These are phyloP conservation scores for Garra rufa DNA, from an alignment of 2,113 vertebrate species.

Conservation along the genomic window DNA sequence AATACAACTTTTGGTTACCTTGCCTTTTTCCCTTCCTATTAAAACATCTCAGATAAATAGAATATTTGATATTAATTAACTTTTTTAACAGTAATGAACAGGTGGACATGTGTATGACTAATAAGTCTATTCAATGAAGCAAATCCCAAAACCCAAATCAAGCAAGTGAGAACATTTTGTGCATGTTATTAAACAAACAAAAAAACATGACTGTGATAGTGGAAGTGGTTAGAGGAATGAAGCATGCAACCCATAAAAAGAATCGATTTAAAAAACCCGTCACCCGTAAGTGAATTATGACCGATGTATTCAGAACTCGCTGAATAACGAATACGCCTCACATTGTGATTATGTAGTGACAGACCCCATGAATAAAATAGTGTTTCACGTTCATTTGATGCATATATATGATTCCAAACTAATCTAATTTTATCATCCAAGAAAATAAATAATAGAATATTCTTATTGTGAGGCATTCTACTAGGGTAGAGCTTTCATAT, in stretches of 20 bases:
- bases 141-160: neutral
- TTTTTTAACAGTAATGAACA: conserved; percentile 5
- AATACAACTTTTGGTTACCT: conserved; percentile 64
- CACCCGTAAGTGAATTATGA: neutral
- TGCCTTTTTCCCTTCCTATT: conserved; percentile 77
- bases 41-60: conserved; percentile 64
- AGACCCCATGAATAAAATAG: neutral
- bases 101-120: conserved; percentile 16
- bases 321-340: neutral
- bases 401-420: neutral
- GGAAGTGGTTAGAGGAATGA: conserved; percentile 1
- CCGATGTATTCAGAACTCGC: neutral
- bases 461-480: neutral
- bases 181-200: neutral
- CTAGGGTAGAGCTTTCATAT: neutral
- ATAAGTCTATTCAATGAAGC: neutral
- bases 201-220: neutral
- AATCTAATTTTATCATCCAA: neutral
- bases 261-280: neutral
- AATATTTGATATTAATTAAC: neutral
- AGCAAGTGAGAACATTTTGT: conserved; percentile 22
- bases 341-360: conserved; percentile 20
- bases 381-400: neutral
- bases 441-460: neutral
- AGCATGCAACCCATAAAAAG: conserved; percentile 1